A percentile compares a stretch with the other conserved stretches of the same genome.
These are phyloP conservation scores for Mesembrinibis cayennensis DNA, from an alignment of 2,113 vertebrate species.

Conservation along the genomic window DNA sequence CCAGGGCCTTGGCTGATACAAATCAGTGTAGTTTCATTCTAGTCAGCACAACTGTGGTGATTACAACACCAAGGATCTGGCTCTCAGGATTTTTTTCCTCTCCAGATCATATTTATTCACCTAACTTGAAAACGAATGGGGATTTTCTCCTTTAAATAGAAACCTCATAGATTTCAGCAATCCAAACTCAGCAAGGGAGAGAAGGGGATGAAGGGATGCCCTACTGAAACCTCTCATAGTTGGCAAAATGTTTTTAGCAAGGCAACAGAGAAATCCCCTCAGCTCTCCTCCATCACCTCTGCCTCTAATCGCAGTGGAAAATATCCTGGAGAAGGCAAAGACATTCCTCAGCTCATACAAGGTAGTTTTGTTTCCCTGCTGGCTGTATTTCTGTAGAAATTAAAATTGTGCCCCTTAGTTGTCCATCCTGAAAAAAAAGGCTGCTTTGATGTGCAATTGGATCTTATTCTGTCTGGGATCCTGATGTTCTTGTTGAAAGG, in stretches of 20 bases:
- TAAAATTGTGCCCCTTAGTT: slow-evolving; percentile 47
- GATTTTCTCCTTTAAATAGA: slow-evolving; percentile 47
- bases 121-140: neutral
- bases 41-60: neutral
- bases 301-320: neutral
- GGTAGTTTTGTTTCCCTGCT: slow-evolving; percentile 22
- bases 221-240: neutral
- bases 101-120: slow-evolving; percentile 4
- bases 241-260: neutral
- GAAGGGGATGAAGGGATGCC: neutral
- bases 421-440: neutral
- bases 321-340: slow-evolving; percentile 32
- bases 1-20: neutral
- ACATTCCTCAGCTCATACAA: slow-evolving; percentile 16
- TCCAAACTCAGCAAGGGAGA: neutral
- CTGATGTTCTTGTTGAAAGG: slow-evolving; percentile 1
- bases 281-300: neutral
- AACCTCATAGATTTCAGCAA: neutral
- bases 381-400: slow-evolving; percentile 47
- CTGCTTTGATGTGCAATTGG: slow-evolving; percentile 58
- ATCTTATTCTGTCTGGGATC: slow-evolving; percentile 42
- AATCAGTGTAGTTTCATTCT: neutral
- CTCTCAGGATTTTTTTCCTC: neutral
- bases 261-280: neutral
- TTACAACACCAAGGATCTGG: neutral